Conservation (phyloP, 2,888 invertebrate genomes). For the Microctonus hyperodae region DNA sequence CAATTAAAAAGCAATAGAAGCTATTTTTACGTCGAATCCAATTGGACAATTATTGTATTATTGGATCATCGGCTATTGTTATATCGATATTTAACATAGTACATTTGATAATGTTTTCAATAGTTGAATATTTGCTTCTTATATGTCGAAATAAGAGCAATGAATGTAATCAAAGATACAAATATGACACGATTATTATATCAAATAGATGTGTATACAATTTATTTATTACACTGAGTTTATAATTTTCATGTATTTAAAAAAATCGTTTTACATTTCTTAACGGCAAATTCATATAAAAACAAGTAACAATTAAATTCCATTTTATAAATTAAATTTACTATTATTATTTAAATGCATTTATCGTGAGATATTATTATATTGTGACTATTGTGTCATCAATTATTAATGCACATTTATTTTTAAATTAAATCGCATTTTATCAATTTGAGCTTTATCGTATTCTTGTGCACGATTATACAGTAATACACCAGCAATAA, state of each 20-base stretch:
- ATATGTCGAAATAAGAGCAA: neutral
- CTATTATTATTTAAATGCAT: neutral
- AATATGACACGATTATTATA: neutral
- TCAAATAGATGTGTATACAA: neutral
- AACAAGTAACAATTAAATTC: conserved; percentile 5
- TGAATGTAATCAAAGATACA: neutral
- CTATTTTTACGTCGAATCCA: neutral
- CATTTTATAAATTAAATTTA: neutral
- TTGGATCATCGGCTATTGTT: no score
- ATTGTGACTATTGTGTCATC: neutral
- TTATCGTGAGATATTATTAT: neutral
- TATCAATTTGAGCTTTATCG: conserved; percentile 61
- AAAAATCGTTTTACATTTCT: conserved; percentile 19
- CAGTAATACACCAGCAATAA: conserved; percentile 75
- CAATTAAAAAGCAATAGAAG: neutral
- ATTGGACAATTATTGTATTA: neutral
- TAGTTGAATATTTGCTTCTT: neutral
- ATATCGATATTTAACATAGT: neutral
- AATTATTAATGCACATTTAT: conserved; percentile 57
- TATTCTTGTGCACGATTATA: conserved; percentile 77
- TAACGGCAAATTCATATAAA: conserved; percentile 30
- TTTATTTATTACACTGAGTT: neutral
- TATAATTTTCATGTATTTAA: neutral
- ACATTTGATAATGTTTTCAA: neutral
- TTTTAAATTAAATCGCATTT: conserved; percentile 52